phyloP scores from a whole-genome alignment of 2,797 vertebrate genomes.

The Spondyliosoma cantharus region DNA sequence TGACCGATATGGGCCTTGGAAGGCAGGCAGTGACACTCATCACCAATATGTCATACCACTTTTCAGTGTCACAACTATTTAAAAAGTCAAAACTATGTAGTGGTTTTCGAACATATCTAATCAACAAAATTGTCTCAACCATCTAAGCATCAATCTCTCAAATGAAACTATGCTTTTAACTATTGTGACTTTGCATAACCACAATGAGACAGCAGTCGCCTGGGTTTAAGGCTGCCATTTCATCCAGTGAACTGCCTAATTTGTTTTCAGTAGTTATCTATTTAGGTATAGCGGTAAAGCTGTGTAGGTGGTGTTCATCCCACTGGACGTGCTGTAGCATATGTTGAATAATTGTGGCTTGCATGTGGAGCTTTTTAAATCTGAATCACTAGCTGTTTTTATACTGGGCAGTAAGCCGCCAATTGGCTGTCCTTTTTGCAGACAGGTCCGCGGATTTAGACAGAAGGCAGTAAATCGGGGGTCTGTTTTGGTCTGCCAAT shows the following conservation, averaged over 20 bases:
- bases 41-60: slow-evolving; percentile 12
- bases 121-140: slow-evolving; percentile 10
- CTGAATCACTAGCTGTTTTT: too few relatives aligned
- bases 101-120: slow-evolving; percentile 1
- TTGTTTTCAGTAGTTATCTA: not conserved
- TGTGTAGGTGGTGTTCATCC: not conserved
- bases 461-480: too few relatives aligned
- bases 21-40: slow-evolving; percentile 13
- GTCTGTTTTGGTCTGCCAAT: too few relatives aligned
- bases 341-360: not conserved
- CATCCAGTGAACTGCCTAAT: not conserved
- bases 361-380: not conserved
- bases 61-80: not conserved
- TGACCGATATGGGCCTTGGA: slow-evolving; percentile 13
- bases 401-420: too few relatives aligned
- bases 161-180: not conserved
- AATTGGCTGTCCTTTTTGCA: too few relatives aligned
- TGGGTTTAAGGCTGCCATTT: not conserved
- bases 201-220: not conserved
- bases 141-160: slow-evolving; percentile 2
- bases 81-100: not conserved
- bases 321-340: not conserved
- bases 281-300: not conserved
- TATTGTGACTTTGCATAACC: not conserved
- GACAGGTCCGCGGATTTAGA: too few relatives aligned